Evolutionary conservation across 2,888 invertebrate species (phyloP), one percentile per base, ranked within the genome.

Genomic region (Epirrita christyi): DNA sequence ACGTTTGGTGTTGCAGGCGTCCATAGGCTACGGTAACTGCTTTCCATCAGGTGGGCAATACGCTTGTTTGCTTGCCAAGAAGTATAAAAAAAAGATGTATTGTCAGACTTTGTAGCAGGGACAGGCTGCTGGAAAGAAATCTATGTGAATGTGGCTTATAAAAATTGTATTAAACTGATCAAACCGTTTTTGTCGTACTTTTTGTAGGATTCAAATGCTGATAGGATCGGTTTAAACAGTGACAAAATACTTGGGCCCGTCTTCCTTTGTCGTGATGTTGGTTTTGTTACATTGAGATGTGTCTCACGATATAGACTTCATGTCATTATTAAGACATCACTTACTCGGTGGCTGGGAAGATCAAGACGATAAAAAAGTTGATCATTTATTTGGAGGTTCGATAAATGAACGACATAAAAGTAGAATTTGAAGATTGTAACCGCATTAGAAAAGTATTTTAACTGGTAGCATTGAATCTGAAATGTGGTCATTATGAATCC

Each of bases 291-390:
- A 71, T 72, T 74, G 73, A 86, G 89, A 91, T 91, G 79, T 79
- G 75, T 85, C 86, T 81, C 83, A 81, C 83, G 90, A 91, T 88
- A 91, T 88, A 82, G 28, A 82, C 81, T 83, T 85, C 82, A 70
- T 82, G 88, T 89, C 87, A 89, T 88, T 90, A 90, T 91, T 88
- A 89, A 90, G 90, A 91, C 89, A 86, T 91, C 89, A 88, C 88
- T 86, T 90, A 85, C 87, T 83, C 89, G 88, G 89, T 91, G 90
- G 91, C 88, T 84, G 75, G 64, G 69, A 73, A 85, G 90, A 89
- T 89, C 75, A 64, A 70, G 90, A 91, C 90, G 84, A 86, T 27
- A 70, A 81, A 76, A 80, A 82, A 73, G 76, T 21, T 4, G 21
- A 4, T 84, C 82, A 85, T 89, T 87, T 85, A 82, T 86, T 81